Percentiles rank a stretch among this genome's conserved stretches.
Conservation (phyloP, 1,140 invertebrate genomes). For the Conus betulinus region DNA sequence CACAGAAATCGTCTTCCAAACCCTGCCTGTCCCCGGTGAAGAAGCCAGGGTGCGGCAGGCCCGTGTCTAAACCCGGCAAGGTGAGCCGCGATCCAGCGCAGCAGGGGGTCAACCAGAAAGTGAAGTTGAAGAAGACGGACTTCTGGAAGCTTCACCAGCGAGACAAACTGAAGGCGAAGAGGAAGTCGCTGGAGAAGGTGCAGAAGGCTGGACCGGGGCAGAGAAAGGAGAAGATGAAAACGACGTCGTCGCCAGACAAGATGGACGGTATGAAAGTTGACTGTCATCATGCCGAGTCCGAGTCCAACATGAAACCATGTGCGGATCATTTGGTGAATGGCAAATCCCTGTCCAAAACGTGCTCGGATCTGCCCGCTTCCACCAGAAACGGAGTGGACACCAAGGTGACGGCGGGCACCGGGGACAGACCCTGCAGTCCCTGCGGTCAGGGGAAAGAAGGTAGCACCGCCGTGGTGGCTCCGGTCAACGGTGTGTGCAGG, state of each 20-base stretch:
- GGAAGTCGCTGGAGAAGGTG: neutral
- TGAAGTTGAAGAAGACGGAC: neutral
- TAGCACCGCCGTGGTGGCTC: neutral
- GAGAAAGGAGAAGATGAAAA: neutral
- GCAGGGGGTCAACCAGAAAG: neutral
- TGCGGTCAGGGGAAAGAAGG: neutral
- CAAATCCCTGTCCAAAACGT: neutral
- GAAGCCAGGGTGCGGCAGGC: neutral
- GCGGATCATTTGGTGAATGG: neutral
- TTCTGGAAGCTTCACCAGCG: neutral
- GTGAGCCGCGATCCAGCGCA: neutral
- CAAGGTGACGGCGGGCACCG: neutral
- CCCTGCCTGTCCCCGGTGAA: neutral
- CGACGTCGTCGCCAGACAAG: neutral
- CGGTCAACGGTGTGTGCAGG: neutral
- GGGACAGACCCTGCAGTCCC: neutral
- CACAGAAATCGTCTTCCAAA: neutral
- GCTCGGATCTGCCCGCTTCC: neutral
- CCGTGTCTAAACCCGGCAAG: no score
- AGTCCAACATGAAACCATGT: neutral
- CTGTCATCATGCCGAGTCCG: neutral
- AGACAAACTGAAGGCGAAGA: neutral
- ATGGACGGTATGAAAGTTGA: neutral
- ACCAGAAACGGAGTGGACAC: neutral
- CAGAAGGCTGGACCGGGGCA: neutral